Evolutionary conservation across 1,140 invertebrate genomes (phyloP), one percentile per base, ranked within the genome.

Genomic region (Galendromus occidentalis): DNA sequence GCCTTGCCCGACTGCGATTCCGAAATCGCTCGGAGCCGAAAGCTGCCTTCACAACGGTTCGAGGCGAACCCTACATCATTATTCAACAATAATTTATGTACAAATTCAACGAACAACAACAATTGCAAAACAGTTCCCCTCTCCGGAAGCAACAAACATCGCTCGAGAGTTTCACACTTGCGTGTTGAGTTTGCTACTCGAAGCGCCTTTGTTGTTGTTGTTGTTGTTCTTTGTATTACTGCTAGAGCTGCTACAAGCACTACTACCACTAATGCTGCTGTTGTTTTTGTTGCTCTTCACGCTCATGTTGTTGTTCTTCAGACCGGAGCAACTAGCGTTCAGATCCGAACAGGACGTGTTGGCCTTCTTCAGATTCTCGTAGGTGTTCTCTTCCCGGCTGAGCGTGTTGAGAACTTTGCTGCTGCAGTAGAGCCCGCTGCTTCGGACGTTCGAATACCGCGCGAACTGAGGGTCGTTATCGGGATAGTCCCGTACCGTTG

Each of bases 281-380:
- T 33, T 59, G 22, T 25, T 59, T 17, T 59, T 59, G 51, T 59
- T 59, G 22, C 51, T 20, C 25, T 33, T 59, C 14, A 14, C 33
- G 9, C 9, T 59, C 4, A 20, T 59, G 22, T 59, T 59, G 51
- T 59, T 59, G 14, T 59, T 59, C 51, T 20, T 17, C 25, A 25
- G 20, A 20, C 25, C 51, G 17, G 51, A 59, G 51, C 51, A 59
- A 25, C 14, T 33, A 22, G 51, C 22, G 6, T 59, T 59, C 25
- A 59, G 22, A 33, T 59, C 51, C 2, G 17, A 17, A 59, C 20
- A 29, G 14, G 51, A 59, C 12, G 51, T 17, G 22, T 59, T 59
- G 4, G 22, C 51, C 22, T 59, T 59, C 51, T 59, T 59, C 51
- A 59, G 14, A 25, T 59, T 59, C 51, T 59, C 51, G 22, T 59